Percentiles rank a stretch among this genome's conserved stretches.
phyloP scores from a whole-genome alignment of 2,113 vertebrate genomes.

The Brachypteracias leptosomus region DNA sequence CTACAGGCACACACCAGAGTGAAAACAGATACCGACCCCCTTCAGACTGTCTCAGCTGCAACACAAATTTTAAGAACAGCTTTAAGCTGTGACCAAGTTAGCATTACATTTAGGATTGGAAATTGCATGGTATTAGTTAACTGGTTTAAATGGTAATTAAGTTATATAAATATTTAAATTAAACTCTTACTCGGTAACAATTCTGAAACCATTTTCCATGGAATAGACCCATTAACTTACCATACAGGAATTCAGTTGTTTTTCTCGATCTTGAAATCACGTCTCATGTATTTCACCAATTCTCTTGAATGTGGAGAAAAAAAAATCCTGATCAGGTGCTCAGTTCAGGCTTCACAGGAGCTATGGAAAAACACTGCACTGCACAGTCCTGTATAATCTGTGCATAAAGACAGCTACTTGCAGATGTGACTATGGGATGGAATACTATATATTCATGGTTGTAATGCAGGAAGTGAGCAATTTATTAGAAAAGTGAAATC shows the following conservation, averaged over 20 bases:
- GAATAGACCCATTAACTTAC: background rate
- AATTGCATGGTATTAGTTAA: background rate
- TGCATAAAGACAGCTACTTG: background rate
- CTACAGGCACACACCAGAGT: background rate
- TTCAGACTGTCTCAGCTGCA: background rate
- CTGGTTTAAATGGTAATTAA: background rate
- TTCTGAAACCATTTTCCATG: background rate
- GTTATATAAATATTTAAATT: background rate
- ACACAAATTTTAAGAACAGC: background rate
- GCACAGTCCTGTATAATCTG: background rate
- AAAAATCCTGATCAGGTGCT: background rate
- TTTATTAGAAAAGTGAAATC: background rate
- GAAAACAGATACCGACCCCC: background rate
- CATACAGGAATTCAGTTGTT: background rate
- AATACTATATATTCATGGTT: background rate
- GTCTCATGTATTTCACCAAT: background rate
- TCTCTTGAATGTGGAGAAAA: background rate
- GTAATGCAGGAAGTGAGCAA: background rate
- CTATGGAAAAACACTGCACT: background rate
- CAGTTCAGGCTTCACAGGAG: background rate
- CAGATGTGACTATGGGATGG: accelerated
- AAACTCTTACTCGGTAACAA: background rate
- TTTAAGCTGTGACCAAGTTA: background rate
- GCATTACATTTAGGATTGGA: background rate
- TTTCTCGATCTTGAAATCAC: background rate